These are phyloP conservation scores for Hyles lineata DNA, from an alignment of 2,888 invertebrate species.

Conservation along the genomic window DNA sequence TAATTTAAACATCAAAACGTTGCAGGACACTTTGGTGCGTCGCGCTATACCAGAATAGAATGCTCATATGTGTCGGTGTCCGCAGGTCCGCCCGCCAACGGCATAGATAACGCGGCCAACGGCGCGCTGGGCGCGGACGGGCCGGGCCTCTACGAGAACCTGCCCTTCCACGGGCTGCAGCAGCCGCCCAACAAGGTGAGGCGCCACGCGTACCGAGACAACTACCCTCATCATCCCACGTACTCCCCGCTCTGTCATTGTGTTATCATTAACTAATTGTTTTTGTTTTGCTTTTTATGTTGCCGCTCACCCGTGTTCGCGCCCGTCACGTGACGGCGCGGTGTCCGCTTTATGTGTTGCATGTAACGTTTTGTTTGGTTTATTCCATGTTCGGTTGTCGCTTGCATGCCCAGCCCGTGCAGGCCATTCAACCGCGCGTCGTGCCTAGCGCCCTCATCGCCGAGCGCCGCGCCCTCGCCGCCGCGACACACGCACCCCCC, in stretches of 20 bases:
- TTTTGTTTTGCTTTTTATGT: constrained; percentile 36
- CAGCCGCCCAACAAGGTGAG: constrained; percentile 96
- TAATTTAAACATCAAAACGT: no score
- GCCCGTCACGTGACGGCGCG: not conserved
- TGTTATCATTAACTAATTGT: constrained; percentile 35
- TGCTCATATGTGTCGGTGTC: not conserved
- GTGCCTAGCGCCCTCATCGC: constrained; percentile 62
- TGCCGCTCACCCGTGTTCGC: not conserved
- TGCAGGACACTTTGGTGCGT: not conserved
- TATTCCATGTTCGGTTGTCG: constrained; percentile 75
- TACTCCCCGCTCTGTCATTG: not conserved
- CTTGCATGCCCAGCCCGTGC: constrained; percentile 82
- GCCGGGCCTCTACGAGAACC: constrained; percentile 96
- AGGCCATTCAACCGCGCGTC: constrained; percentile 83
- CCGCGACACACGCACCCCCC: constrained; percentile 75
- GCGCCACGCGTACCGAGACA: not conserved
- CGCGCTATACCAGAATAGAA: not conserved
- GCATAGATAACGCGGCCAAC: constrained; percentile 85
- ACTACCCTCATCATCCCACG: not conserved
- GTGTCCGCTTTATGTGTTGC: constrained; percentile 62
- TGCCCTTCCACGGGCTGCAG: constrained; percentile 97
- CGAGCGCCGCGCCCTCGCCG: constrained; percentile 74
- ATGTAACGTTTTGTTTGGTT: constrained; percentile 65
- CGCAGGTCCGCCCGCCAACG: constrained; percentile 83
- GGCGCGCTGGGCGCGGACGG: constrained; percentile 89